Base-by-base conservation (phyloP, 2,888 invertebrate species). In the Labia minor region DNA sequence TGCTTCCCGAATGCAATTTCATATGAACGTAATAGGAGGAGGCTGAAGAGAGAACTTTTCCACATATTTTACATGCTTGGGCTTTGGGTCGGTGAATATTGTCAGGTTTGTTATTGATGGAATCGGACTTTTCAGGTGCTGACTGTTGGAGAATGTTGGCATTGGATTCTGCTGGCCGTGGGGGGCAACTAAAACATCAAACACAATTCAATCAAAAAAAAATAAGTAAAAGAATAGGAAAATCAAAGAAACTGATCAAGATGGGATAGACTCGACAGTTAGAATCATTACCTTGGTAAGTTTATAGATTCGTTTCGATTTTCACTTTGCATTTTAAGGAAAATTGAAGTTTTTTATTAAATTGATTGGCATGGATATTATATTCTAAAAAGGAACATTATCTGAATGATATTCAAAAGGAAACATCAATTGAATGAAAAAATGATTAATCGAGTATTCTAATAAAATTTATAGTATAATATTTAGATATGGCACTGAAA, bases 1-100 rank as follows among this genome's bases (percentile, higher is more conserved):
- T 90, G 76, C 86, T 87, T 72, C 87, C 86, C 20, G 89, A 89
- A 78, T 90, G 89, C 71, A 88, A 81, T 78, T 89, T 89, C 87
- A 89, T 87, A 77, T 90, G 90, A 73, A 89, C 90, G 76, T 90
- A 89, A 76, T 89, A 89, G 71, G 88, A 88, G 61, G 88, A 87
- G 68, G 88, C 85, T 14, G 88, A 89, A 67, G 89, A 88, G 70
- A 89, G 77, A 69, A 88, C 85, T 80, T 88, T 88, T 68, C 88
- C 87, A 77, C 89, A 89, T 68, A 88, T 83, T 80, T 88, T 88
- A 78, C 90, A 90, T 71, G 85, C 85, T 75, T 89, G 89, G 62
- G 87, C 86, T 74, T 87, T 88, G 19, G 69, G 63, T 8, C 67
- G 63, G 10, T 67, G 65, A 21, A 66, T 63, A 21, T 62, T 19